Percentiles rank a stretch among this genome's conserved stretches.
Conservation (phyloP, 2,797 vertebrate genomes). For the Macroramphosus scolopax region DNA sequence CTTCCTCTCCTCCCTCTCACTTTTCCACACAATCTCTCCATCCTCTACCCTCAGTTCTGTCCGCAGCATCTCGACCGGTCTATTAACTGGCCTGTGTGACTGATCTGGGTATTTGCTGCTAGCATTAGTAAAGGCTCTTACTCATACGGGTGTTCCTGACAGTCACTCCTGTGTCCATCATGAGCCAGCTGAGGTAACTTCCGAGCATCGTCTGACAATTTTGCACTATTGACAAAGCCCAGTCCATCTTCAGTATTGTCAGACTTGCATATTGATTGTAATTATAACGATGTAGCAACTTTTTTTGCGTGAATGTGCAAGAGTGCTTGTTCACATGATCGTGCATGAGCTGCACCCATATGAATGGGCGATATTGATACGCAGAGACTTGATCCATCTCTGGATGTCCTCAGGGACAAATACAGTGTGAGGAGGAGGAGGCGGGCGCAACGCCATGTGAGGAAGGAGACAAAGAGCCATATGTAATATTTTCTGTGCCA, state of each 20-base stretch:
- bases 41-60: slow-evolving; percentile 45
- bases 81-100: slow-evolving; percentile 38
- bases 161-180: slow-evolving; percentile 18
- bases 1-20: slow-evolving; percentile 61
- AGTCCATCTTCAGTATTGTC: neutral
- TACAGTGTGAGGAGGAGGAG: slow-evolving; percentile 26
- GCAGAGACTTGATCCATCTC: slow-evolving; percentile 52
- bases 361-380: slow-evolving; percentile 66
- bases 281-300: slow-evolving; percentile 6
- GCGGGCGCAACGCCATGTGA: slow-evolving; percentile 19
- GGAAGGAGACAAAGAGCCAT: slow-evolving; percentile 28
- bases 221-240: slow-evolving; percentile 9
- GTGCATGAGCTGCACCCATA: slow-evolving; percentile 36
- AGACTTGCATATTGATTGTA: too few species aligned
- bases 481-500: too few species aligned
- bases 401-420: slow-evolving; percentile 49
- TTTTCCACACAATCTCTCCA: slow-evolving; percentile 54
- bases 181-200: slow-evolving; percentile 7
- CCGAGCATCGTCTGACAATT: slow-evolving; percentile 17
- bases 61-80: slow-evolving; percentile 42
- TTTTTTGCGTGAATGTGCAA: neutral
- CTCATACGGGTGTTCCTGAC: slow-evolving; percentile 38
- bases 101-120: slow-evolving; percentile 39
- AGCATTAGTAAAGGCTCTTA: slow-evolving; percentile 32
- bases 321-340: slow-evolving; percentile 30